Base-by-base conservation (phyloP, 23 tunicate genomes). In the Ascidia mentula region DNA sequence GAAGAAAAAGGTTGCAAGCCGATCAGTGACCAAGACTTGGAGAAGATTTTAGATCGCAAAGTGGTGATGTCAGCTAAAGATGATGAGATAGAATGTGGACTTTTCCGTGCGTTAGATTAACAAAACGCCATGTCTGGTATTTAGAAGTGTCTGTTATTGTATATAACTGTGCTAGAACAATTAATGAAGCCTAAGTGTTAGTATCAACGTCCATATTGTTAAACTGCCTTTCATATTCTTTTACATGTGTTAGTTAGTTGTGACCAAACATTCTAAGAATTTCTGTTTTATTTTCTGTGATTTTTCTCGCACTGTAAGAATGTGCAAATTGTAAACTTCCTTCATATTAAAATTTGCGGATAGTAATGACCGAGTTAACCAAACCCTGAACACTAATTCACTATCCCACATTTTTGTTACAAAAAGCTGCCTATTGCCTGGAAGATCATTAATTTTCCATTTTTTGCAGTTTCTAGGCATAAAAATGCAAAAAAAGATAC, bases 1-100 rank as follows among this genome's bases (percentile, higher is more conserved):
- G 32, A 28, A 7, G 74, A 34, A 70, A 45, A 59, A 2, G 12
- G 34, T 6, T 31, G 38, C 6, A 37, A 34, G 13, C 61, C 70
- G 0, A 79, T 86, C 26, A 71, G 79, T 60, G 84, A 79, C 37
- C 80, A 72, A 18, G 90, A 86, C 18, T 59, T 86, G 74, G 32
- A 36, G 15, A 78, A 79, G 61, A 59, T 86, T 1, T 42, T 86
- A 22, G 84, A 86, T 46, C 45, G 90, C n/a, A 38, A 86, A 53
- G 4, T 0, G 22, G 80, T 86, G 6, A 86, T 86, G 90, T 53
- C 13, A 9, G 65, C 65, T 20, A 53, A 28, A 20, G 65, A 53
- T 53, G 65, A 53, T 20, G 24, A 53, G 4, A 53, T 53, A 20
- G 65, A 28, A 20, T 53, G 65, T 53, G 65, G 65, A 53, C 13